Evolutionary conservation across 1,140 invertebrate genomes (phyloP).

Genomic region (Pentalonia nigronervosa): DNA sequence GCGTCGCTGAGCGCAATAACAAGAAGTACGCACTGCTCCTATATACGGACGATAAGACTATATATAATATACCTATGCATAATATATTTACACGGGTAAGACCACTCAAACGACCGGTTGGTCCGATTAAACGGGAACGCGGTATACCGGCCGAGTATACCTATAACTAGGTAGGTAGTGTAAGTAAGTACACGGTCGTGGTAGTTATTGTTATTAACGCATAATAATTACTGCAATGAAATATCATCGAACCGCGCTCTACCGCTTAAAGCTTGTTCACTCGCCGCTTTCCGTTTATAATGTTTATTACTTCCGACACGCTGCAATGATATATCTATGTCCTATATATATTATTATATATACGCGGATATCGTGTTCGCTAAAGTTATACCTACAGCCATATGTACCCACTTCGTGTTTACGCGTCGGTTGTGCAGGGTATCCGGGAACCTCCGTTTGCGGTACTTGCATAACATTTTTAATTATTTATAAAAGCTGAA

Average conservation of each 20-base stretch:
- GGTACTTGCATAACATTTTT: neutral
- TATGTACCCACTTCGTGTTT: neutral
- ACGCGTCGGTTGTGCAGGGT: neutral
- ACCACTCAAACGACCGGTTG: conserved; percentile 39
- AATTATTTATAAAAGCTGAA: neutral
- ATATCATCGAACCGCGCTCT: neutral
- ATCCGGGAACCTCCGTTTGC: neutral
- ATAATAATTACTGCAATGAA: neutral
- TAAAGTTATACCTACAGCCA: neutral
- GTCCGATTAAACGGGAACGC: conserved; percentile 14
- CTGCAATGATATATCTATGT: neutral
- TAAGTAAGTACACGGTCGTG: neutral
- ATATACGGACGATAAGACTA: neutral
- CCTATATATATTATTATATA: no score
- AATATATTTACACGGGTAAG: neutral
- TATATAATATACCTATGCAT: neutral
- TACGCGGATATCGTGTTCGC: neutral
- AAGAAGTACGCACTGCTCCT: neutral
- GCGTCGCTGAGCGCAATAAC: neutral
- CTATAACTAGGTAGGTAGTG: neutral
- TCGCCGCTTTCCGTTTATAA: neutral
- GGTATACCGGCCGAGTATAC: neutral
- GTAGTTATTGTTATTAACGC: neutral
- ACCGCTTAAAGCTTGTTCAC: neutral
- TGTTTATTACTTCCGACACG: neutral